phyloP scores from a whole-genome alignment of 1,140 invertebrate genomes.

The Protaetia brevitarsis region DNA sequence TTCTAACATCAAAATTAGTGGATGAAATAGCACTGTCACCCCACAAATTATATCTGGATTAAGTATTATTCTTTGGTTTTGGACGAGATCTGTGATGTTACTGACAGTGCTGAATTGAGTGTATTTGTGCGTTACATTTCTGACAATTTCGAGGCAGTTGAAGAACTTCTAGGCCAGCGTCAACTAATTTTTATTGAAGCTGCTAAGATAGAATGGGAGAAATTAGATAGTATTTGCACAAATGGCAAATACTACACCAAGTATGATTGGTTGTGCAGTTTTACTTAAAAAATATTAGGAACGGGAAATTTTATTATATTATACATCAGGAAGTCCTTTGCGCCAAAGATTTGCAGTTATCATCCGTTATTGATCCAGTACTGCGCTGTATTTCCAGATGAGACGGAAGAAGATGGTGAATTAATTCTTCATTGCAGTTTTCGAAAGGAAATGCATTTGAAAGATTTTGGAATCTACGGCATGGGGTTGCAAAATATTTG shows the following conservation, averaged over 20 bases:
- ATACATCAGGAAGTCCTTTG: neutral
- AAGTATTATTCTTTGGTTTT: too few relatives aligned
- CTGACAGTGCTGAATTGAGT: too few relatives aligned
- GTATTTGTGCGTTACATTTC: neutral
- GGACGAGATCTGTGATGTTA: neutral
- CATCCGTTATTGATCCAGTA: neutral
- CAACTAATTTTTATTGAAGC: neutral
- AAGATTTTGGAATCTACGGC: constrained; percentile 1
- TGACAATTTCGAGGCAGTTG: neutral
- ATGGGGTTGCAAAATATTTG: neutral
- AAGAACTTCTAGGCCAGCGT: neutral
- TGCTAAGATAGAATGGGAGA: neutral
- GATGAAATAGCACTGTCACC: neutral
- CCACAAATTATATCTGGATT: neutral
- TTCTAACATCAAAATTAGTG: neutral
- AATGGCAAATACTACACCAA: neutral
- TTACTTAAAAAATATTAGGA: neutral
- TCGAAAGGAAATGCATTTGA: neutral
- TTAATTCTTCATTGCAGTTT: too few relatives aligned
- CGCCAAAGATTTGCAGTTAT: neutral
- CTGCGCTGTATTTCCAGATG: neutral
- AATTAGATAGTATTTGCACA: constrained; percentile 1
- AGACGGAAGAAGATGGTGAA: too few relatives aligned
- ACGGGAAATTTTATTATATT: neutral
- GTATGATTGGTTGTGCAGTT: neutral